phyloP scores from a whole-genome alignment of 1,140 invertebrate genomes.

The Trinorchestia longiramus region DNA sequence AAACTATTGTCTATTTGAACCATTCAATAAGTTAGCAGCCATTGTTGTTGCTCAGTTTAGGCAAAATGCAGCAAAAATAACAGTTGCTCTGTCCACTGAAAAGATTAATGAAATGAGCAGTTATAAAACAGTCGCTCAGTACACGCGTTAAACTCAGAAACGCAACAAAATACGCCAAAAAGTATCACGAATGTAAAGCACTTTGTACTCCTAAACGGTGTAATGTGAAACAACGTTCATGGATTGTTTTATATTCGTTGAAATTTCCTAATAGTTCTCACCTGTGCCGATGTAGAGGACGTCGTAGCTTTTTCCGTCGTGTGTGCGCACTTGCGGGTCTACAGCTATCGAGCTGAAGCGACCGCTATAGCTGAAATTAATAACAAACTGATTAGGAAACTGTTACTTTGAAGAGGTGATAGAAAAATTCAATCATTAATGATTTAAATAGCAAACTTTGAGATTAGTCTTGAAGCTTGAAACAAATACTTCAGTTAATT shows the following conservation, averaged over 20 bases:
- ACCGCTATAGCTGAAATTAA: conserved; percentile 68
- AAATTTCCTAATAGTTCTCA: conserved; percentile 57
- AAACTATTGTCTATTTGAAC: too few species aligned
- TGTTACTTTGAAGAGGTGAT: background rate
- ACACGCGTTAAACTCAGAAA: too few species aligned
- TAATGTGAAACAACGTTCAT: background rate
- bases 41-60: too few species aligned
- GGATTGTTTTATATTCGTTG: background rate
- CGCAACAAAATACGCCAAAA: background rate
- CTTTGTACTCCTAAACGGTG: background rate
- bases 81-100: too few species aligned
- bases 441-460: too few species aligned
- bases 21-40: too few species aligned
- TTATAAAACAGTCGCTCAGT: too few species aligned
- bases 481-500: too few species aligned
- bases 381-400: background rate
- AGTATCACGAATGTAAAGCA: background rate
- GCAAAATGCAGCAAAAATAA: too few species aligned
- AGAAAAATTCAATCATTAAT: too few species aligned
- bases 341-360: conserved; percentile 74
- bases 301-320: conserved; percentile 73
- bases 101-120: too few species aligned
- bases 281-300: conserved; percentile 74
- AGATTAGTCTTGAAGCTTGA: too few species aligned
- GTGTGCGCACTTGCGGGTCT: conserved; percentile 73